Base-by-base conservation (phyloP, 1,140 invertebrate species). In the Bradysia coprophila region DNA sequence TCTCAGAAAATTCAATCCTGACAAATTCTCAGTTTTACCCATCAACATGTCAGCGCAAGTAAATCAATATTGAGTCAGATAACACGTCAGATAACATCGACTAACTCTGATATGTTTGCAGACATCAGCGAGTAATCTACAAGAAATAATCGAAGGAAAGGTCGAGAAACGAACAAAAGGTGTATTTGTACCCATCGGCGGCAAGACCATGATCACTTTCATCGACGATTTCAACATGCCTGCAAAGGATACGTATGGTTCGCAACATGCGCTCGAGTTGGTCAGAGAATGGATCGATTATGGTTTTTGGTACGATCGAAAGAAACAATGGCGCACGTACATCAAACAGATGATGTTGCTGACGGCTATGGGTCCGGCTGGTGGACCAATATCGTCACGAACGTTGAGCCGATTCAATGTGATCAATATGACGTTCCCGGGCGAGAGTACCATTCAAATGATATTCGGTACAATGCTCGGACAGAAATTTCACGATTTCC, bases 191-290 rank as follows among this genome's bases (percentile, higher is more conserved):
- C 85, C 85, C 0, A 57, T 71, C 18, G 78, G 73, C 47, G 76
- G 69, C 23, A 89, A 87, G 65, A 79, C 64, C 48, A 72, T 90
- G 66, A 71, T 90, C 37, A 73, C 75, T 1, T 88, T 87, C 55
- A 75, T 90, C 70, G 86, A 92, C 57, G 84, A 91, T 56, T 77
- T 90, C 48, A 90, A 90, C 58, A 88, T 89, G 81, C 85, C 85
- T 1, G 76, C 75, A n/a, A 83, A 84, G 48, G 86, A 90, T 48
- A 72, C 67, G 6, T 90, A 83, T 56, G 85, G 84, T 0, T 83
- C 83, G 0, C 85, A 89, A 53, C 83, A 85, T 11, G 81, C 86
- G 2, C 56, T 92, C 3, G 86, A 92, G 60, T 58, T 90, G 19
- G 69, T 90, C 42, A 65, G 79, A n/a, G 76, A 88, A 48, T 87